A percentile compares a stretch with the other conserved stretches of the same genome.
Conservation (phyloP, 2,113 vertebrate genomes). For the Trematocara macrostoma region DNA sequence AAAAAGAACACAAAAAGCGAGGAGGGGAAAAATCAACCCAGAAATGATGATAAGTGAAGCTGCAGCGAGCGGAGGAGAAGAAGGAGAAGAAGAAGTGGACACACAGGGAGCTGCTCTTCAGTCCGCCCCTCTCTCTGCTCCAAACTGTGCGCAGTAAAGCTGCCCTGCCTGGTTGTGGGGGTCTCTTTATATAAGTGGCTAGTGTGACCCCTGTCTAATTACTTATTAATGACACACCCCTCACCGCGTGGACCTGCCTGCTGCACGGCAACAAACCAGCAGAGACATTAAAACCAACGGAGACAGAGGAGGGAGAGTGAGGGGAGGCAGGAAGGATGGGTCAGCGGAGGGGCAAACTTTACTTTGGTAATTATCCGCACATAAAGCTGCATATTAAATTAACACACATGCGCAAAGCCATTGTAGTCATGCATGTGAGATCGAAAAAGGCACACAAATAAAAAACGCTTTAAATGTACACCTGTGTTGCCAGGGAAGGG, state of each 20-base stretch:
- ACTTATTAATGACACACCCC: slow-evolving; percentile 95
- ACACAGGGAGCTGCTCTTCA: not conserved
- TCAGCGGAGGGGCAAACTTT: not conserved
- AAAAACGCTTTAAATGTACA: not conserved
- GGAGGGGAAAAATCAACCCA: not conserved
- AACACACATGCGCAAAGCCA: not conserved
- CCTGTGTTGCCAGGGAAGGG: not conserved
- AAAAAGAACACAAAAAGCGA: not conserved
- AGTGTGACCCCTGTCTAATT: slow-evolving; percentile 88
- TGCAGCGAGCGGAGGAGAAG: not conserved
- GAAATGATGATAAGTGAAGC: not conserved
- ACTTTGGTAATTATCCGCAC: not conserved
- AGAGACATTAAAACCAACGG: not conserved
- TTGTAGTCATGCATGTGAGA: not conserved
- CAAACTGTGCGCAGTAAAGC: slow-evolving; percentile 31
- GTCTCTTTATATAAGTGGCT: slow-evolving; percentile 85
- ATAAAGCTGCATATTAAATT: not conserved
- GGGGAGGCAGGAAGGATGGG: not conserved
- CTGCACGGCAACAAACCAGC: slow-evolving; percentile 17
- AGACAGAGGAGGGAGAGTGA: not conserved
- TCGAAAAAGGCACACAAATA: not conserved
- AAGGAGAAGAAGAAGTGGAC: not conserved
- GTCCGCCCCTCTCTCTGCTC: slow-evolving; percentile 47
- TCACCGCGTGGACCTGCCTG: slow-evolving; percentile 78
- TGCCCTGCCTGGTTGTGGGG: slow-evolving; percentile 46